Evolutionary conservation across 2,888 invertebrate genomes (phyloP), one percentile per base, ranked within the genome.

Genomic region (Calephelis perditalis): DNA sequence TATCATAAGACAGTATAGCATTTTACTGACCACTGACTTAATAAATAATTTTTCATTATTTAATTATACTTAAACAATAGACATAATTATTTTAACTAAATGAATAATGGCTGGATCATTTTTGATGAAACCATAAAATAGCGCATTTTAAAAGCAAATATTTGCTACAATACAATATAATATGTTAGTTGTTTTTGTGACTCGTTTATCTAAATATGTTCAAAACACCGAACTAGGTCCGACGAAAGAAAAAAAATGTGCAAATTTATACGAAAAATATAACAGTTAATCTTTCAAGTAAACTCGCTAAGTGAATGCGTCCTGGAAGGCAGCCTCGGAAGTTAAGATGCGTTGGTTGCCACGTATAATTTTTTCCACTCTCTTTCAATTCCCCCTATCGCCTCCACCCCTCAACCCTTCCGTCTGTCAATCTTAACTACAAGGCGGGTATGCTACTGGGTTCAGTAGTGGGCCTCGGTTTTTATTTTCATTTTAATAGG

Each of bases 341-440:
- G 86, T 82, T 87, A 89, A 89, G 89, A 90, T 86, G 88, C 87
- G 84, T 88, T 81, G 84, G 79, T 84, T 82, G 84, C 82, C 81
- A 84, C 88, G 87, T 89, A 88, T 88, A 88, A 89, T 89, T 89
- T 86, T 75, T 88, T 83, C 86, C 82, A 83, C 83, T 84, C 85
- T 84, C 83, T 86, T 86, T 83, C 84, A 86, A 84, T 84, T 82
- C 81, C 72, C 82, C 77, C 78, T 76, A 73, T 75, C 73, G 67
- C 75, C 74, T 78, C 76, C 82, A 63, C 77, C 76, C 52, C 52
- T 79, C 85, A 81, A 84, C 86, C 88, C 87, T 81, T 81, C 81
- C 84, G 87, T 88, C 89, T 88, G 89, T 87, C 90, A 89, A 89
- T 90, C 89, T 89, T 89, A 87, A 84, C 85, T 84, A 82, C 82